Base-by-base conservation (phyloP, 2,888 invertebrate species). In the Coenonympha glycerion region DNA sequence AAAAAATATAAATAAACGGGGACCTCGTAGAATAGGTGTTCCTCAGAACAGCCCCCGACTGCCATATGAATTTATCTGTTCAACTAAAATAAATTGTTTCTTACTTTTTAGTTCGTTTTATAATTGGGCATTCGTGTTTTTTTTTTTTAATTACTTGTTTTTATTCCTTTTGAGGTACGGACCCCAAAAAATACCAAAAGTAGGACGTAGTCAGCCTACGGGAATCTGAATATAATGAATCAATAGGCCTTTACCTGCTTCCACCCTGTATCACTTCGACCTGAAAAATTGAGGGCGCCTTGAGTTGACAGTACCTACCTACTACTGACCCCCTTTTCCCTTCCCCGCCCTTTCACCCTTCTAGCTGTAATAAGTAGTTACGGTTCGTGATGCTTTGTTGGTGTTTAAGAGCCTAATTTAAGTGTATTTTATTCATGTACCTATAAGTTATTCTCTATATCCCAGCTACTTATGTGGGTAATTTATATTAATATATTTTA, bases 241-340 rank as follows among this genome's bases (percentile, higher is more conserved):
- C 49, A 41, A 47, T 53, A 45, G 37, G 47, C 41, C 50, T 46
- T 30, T 42, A 19, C 45, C 45, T 52, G 42, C 40, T 47, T 49
- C 33, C 49, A 47, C 51, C 48, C 49, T 42, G 56, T 58, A 57
- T 56, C 55, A 44, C 48, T 55, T 53, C 53, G 58, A 57, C 51
- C 56, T 53, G 51, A 55, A 58, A 58, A 55, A 57, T 57, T 47
- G 55, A 57, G 56, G 28, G 37, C 49, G 41, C 19, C 53, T n/a
- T n/a, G n/a, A n/a, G n/a, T 56, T 52, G 47, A 51, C 51, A 47
- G 47, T 34, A 52, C n/a, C n/a, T n/a, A n/a, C n/a, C n/a, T n/a
- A n/a, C n/a, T n/a, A n/a, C n/a, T n/a, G n/a, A n/a, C n/a, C n/a
- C n/a, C n/a, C n/a, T n/a, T n/a, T n/a, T n/a, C n/a, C n/a, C n/a